Percentiles rank a stretch among this genome's conserved stretches.
phyloP scores from a whole-genome alignment of 2,113 vertebrate species.

The Rhynchopsitta pachyrhyncha region DNA sequence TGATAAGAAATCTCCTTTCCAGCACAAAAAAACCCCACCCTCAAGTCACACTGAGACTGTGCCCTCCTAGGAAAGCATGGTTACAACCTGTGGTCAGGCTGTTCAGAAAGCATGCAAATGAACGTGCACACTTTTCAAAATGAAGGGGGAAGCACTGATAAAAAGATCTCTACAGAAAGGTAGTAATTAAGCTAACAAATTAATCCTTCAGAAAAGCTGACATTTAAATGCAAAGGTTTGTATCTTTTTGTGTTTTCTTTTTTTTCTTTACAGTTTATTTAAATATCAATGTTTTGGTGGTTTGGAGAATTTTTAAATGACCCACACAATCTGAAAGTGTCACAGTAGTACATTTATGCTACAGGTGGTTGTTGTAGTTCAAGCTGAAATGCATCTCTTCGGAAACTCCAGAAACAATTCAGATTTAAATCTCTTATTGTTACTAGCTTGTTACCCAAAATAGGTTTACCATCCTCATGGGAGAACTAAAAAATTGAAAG shows the following conservation, averaged over 20 bases:
- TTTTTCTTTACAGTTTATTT: neutral
- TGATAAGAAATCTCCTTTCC: neutral
- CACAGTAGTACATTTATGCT: slow-evolving; percentile 13
- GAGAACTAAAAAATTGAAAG: slow-evolving; percentile 52
- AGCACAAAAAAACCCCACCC: neutral
- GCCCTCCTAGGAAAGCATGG: neutral
- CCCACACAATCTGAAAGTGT: slow-evolving; percentile 39
- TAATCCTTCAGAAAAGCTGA: neutral
- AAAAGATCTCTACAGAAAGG: neutral
- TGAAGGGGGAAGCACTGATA: neutral
- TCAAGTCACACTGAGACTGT: neutral
- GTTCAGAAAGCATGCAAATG: neutral
- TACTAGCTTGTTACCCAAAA: slow-evolving; percentile 45
- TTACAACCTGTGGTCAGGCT: neutral
- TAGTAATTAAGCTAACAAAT: neutral
- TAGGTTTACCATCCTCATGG: slow-evolving; percentile 40
- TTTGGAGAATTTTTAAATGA: slow-evolving; percentile 52
- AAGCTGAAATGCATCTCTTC: slow-evolving; percentile 37
- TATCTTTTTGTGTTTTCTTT: neutral
- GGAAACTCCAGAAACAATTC: slow-evolving; percentile 34
- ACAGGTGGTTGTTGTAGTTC: neutral
- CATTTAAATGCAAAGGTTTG: neutral
- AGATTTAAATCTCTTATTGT: slow-evolving; percentile 28
- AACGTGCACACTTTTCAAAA: neutral
- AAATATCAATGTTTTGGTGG: neutral